Conservation (phyloP, 1,140 invertebrate species). For the Pseudoatta argentina region DNA sequence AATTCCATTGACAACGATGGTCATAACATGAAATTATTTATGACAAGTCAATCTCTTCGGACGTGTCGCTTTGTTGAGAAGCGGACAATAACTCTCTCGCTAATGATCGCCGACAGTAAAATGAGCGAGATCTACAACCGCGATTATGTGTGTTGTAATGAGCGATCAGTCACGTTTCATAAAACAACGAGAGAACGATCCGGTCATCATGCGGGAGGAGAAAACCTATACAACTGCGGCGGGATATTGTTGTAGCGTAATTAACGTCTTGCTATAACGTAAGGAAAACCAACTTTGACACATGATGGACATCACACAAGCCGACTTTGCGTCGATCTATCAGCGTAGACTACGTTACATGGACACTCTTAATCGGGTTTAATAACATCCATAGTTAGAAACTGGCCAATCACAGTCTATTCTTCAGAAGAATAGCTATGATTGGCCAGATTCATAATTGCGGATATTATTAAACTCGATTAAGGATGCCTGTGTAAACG, state of each 20-base stretch:
- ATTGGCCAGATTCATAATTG: too few relatives aligned
- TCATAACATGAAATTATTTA: not conserved
- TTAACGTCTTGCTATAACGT: conserved; percentile 51
- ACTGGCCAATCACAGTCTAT: too few relatives aligned
- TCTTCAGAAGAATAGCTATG: too few relatives aligned
- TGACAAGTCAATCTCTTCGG: conserved; percentile 46
- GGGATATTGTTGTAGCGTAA: conserved; percentile 40
- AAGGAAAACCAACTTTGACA: conserved; percentile 50
- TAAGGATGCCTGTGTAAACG: too few relatives aligned
- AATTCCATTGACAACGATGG: conserved; percentile 14
- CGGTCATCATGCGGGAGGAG: not conserved
- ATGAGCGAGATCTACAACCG: conserved; percentile 7
- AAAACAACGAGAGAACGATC: conserved; percentile 16
- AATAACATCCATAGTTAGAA: too few relatives aligned
- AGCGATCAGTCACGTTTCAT: conserved; percentile 32
- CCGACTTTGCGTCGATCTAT: conserved; percentile 12
- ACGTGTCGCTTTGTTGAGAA: conserved; percentile 14
- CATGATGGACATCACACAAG: not conserved
- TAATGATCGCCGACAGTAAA: conserved; percentile 14
- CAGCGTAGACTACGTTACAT: too few relatives aligned
- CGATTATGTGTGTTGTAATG: conserved; percentile 31
- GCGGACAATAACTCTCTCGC: not conserved
- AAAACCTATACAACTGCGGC: conserved; percentile 12
- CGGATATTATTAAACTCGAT: too few relatives aligned
- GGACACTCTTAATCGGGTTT: too few relatives aligned